These are phyloP conservation scores for Formicarius rufipectus DNA, from an alignment of 2,113 vertebrate species.

Conservation along the genomic window DNA sequence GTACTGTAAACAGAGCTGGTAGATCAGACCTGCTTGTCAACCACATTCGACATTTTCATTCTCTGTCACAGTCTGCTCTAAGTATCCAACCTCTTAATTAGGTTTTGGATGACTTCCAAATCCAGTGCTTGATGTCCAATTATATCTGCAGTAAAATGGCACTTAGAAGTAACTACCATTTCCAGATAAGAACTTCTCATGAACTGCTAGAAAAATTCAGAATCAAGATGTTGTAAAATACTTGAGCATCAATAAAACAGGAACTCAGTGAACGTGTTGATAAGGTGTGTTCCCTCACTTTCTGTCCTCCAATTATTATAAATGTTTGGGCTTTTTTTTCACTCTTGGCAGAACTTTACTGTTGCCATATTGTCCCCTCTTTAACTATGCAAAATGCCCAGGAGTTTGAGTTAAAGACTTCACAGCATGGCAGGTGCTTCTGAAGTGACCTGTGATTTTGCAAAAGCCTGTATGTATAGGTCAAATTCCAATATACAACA, in stretches of 20 bases:
- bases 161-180: conserved; percentile 65
- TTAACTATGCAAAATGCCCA: background rate
- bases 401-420: background rate
- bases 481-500: background rate
- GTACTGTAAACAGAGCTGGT: conserved; percentile 26
- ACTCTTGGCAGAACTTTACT: background rate
- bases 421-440: background rate
- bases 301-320: background rate
- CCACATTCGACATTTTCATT: conserved; percentile 15
- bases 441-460: background rate
- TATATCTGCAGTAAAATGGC: conserved; percentile 66
- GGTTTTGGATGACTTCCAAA: conserved; percentile 74
- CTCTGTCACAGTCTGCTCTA: conserved; percentile 53
- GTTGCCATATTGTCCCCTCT: background rate
- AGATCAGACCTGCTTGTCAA: conserved; percentile 20
- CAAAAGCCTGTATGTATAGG: background rate
- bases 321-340: background rate
- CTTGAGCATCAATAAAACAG: background rate
- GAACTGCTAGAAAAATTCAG: conserved; percentile 16
- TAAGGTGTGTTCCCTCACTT: background rate
- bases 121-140: conserved; percentile 55
- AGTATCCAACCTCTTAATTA: conserved; percentile 70
- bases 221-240: conserved; percentile 25
- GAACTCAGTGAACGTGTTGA: background rate
- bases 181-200: conserved; percentile 48